Evolutionary conservation across 2,797 vertebrate genomes (phyloP).

Genomic region (Coccyzus lansbergi): DNA sequence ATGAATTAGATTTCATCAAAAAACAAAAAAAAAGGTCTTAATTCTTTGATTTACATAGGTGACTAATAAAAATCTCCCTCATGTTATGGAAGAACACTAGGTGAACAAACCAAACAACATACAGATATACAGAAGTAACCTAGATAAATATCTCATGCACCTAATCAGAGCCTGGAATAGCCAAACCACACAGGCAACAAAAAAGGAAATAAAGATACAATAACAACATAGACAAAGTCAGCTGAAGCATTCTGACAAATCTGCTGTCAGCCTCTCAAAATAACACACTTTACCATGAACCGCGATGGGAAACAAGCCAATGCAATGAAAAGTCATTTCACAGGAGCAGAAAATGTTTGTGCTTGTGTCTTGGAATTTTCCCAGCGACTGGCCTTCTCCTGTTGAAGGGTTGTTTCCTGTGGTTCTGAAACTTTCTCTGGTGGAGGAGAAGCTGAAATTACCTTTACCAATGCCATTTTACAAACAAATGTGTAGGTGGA

Average conservation of each 20-base stretch:
- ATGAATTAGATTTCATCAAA: background rate
- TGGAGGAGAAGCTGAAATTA: background rate
- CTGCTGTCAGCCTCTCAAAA: background rate
- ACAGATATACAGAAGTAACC: background rate
- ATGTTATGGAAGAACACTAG: background rate
- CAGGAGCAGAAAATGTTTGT: rapidly evolving
- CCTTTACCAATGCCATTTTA: background rate
- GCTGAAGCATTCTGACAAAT: background rate
- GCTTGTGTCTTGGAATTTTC: background rate
- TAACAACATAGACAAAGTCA: background rate
- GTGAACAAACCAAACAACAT: background rate
- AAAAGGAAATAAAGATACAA: background rate
- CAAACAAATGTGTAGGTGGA: background rate
- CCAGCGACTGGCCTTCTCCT: background rate
- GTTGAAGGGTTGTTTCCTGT: background rate
- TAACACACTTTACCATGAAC: background rate
- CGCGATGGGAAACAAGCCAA: background rate
- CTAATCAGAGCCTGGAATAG: background rate
- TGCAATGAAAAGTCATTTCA: background rate
- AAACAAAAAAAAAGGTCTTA: background rate
- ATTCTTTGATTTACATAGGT: background rate
- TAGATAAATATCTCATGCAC: background rate
- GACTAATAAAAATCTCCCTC: background rate
- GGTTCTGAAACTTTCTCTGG: background rate
- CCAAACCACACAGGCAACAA: background rate